These are phyloP conservation scores for Caligus rogercresseyi DNA, from an alignment of 1,140 invertebrate genomes.

Conservation along the genomic window DNA sequence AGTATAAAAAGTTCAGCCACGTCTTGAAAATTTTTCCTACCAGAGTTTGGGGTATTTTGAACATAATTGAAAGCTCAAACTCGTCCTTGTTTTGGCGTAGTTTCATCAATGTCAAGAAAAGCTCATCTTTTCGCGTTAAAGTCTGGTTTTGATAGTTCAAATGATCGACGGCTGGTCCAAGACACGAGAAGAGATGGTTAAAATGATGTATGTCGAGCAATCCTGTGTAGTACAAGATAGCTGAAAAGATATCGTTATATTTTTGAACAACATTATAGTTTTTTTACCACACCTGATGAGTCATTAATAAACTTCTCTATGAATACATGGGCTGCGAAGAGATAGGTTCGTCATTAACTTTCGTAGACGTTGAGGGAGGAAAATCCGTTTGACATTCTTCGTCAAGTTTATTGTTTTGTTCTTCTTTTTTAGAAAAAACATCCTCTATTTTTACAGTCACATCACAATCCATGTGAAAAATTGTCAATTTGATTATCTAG, in stretches of 20 bases:
- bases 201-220: background rate
- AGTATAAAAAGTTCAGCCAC: background rate
- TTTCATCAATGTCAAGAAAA: slow-evolving; percentile 1
- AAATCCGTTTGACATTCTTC: background rate
- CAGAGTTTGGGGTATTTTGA: background rate
- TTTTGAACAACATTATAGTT: background rate
- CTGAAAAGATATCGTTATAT: background rate
- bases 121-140: background rate
- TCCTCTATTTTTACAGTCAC: background rate
- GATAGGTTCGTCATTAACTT: background rate
- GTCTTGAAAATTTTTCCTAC: background rate
- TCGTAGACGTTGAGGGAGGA: background rate
- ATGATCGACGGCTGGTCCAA: background rate
- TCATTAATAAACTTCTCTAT: background rate
- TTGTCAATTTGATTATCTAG: background rate
- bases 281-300: background rate
- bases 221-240: background rate
- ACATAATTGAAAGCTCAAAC: background rate
- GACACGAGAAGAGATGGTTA: background rate
- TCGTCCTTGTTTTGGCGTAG: background rate
- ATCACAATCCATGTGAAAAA: background rate
- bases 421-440: background rate
- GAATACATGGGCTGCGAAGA: background rate
- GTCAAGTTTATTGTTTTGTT: background rate
- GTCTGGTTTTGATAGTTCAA: background rate